Evolutionary conservation across 2,113 vertebrate genomes (phyloP), one percentile per base, ranked within the genome.

Genomic region (Chloropsis cyanopogon): DNA sequence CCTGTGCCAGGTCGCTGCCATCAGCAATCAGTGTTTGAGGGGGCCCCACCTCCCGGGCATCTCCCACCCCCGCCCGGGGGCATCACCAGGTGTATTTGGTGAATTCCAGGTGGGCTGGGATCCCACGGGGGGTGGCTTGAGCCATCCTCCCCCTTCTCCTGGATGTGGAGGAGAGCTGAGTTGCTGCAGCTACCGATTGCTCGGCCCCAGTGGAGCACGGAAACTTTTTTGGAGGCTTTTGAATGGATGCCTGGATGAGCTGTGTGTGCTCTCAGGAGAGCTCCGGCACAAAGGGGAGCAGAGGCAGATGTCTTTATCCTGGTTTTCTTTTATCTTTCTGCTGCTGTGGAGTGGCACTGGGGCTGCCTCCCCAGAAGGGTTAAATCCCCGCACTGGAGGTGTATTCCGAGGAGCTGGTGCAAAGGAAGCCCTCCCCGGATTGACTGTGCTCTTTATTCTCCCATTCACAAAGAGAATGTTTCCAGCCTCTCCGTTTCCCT

Each of bases 81-180:
- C 11, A 12, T 4, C 17, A 0, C 46, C 4, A 5, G 12, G 9
- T 7, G 9, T 0, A 0, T 3, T 9, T 10, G 16, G 17, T 12
- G 20, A 22, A 3, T 15, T 2, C 49, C 35, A 14, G 56, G 4
- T 4, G 11, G 33, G 3, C 0, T 33, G 44, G 56, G 11, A 9
- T 31, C 12, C 56, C 73, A 1, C 0, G 2, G 42, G 29, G 57
- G 31, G 6, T 3, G 54, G 17, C 3, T 60, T 57, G 10, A 23
- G 47, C 60, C 50, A 3, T 4, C 17, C 35, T 60, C 70, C 12
- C 41, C 68, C 26, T 13, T 4, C 8, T 15, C 2, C 46, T 42
- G 49, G n/a, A 5, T 5, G 7, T 1, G 8, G 33, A 59, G 64
- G 14, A 39, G 24, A n/a, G 50, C 31, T 1, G 37, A 41, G 20